Evolutionary conservation across 2,113 vertebrate species (phyloP), one percentile per base, ranked within the genome.

Genomic region (Lucifuga dentata): DNA sequence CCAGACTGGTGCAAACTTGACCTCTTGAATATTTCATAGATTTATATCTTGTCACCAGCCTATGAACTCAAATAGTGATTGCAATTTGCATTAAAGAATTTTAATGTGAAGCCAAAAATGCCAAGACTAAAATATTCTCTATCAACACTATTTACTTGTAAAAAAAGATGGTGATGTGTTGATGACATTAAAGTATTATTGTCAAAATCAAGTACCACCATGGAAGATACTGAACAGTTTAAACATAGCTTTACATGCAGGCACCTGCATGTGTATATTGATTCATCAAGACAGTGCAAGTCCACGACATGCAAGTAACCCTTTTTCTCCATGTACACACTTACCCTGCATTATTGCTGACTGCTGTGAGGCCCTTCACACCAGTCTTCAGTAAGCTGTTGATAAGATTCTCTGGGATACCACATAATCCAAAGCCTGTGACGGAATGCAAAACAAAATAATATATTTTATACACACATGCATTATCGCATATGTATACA

Each of bases 311-410:
- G 17, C 4, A 3, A 12, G 13, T 29, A 13, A 5, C 13, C n/a
- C 20, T 3, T 11, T 2, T 13, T 2, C 15, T 43, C 5, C 29
- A 20, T 29, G 3, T 20, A 63, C 76, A 65, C 41, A 91, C 95
- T 84, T 88, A 98, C 98, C 98, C 98, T 35, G 98, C 97, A 88
- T 99, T 99, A 80, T 99, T 99, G 91, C 98, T 99, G 80, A 99
- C 95, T 39, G 96, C 97, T 4, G 96, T 99, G 62, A 99, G 64
- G 43, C 81, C 92, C 38, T 94, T 97, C 8, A 98, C 95, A 12
- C 96, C 95, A 0, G 94, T 96, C 91, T 96, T 96, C 68, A 99
- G 86, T 59, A 99, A 92, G 80, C 95, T 95, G 43, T 91, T 94
- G 75, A 99, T 98, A 11, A 99, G 95, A 68, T 99, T 99, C 86